Percentiles rank a stretch among this genome's conserved stretches.
Evolutionary conservation across 2,888 invertebrate genomes (phyloP).

Genomic region (Lissocephala sabroskyi): DNA sequence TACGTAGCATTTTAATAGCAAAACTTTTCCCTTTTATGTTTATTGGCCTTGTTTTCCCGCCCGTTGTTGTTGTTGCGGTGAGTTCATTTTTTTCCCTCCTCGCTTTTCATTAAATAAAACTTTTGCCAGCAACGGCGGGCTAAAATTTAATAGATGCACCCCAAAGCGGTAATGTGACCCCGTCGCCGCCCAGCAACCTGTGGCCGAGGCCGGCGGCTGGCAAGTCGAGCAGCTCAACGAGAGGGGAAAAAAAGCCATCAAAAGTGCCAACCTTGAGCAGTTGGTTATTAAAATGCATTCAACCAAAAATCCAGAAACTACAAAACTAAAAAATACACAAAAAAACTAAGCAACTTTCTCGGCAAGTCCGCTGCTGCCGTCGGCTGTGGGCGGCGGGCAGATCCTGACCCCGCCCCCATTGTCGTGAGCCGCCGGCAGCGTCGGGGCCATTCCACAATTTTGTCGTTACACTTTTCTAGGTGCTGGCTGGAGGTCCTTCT

Average conservation of each 20-base stretch:
- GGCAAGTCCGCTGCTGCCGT: conserved; percentile 27
- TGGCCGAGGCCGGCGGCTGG: conserved; percentile 32
- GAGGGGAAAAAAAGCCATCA: conserved; percentile 51
- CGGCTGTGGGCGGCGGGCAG: too few species aligned
- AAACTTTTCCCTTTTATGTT: conserved; percentile 58
- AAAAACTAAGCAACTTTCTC: conserved; percentile 61
- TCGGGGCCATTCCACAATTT: conserved; percentile 27
- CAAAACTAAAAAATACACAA: conserved; percentile 35
- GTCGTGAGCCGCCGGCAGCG: neutral
- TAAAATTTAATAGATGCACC: conserved; percentile 59
- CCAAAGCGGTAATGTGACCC: conserved; percentile 45
- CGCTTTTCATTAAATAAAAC: conserved; percentile 66
- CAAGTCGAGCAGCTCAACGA: conserved; percentile 6
- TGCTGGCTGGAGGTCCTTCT: conserved; percentile 11
- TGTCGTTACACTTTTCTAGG: conserved; percentile 60
- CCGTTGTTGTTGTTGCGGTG: conserved; percentile 16
- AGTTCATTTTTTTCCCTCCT: conserved; percentile 18
- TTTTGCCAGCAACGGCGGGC: conserved; percentile 39
- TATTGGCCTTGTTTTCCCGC: conserved; percentile 39
- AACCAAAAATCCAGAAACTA: conserved; percentile 64
- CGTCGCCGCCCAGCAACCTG: conserved; percentile 39
- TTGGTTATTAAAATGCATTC: conserved; percentile 62
- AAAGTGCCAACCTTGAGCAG: conserved; percentile 61
- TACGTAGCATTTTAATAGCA: conserved; percentile 65
- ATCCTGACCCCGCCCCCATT: neutral